Conservation (phyloP, 2,113 vertebrate genomes). For the Plecotus auritus region DNA sequence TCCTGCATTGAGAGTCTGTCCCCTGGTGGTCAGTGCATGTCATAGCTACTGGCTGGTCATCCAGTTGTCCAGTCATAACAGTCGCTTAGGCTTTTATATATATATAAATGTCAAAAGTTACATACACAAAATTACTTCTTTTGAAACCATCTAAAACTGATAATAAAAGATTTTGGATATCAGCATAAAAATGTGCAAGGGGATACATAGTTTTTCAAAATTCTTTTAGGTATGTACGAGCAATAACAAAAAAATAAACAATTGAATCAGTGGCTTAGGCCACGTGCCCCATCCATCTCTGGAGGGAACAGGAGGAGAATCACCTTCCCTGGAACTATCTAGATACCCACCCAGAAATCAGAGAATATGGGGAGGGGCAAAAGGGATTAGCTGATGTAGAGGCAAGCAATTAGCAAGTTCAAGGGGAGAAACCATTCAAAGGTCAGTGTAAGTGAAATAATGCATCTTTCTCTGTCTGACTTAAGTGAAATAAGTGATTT, state of each 20-base stretch:
- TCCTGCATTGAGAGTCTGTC: too few relatives aligned
- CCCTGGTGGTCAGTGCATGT: too few relatives aligned
- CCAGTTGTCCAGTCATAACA: too few relatives aligned
- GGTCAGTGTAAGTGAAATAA: not conserved
- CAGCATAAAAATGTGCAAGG: not conserved
- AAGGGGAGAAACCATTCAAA: not conserved
- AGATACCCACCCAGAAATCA: not conserved
- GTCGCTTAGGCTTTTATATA: too few relatives aligned
- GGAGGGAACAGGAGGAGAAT: not conserved
- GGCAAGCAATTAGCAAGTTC: not conserved
- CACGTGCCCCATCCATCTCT: not conserved
- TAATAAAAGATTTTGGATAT: not conserved
- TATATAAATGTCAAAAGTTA: not conserved
- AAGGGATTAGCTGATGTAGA: not conserved
- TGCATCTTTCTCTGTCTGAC: not conserved
- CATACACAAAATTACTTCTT: not conserved
- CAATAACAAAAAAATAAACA: not conserved
- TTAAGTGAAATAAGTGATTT: not conserved
- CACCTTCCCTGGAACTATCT: not conserved
- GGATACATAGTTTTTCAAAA: not conserved
- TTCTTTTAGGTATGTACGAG: not conserved
- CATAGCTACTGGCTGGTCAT: too few relatives aligned
- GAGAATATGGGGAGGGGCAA: not conserved
- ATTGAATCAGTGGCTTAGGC: not conserved
- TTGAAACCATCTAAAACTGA: not conserved